Conservation (phyloP, 2,888 invertebrate genomes). For the Andrena trimmerana region DNA sequence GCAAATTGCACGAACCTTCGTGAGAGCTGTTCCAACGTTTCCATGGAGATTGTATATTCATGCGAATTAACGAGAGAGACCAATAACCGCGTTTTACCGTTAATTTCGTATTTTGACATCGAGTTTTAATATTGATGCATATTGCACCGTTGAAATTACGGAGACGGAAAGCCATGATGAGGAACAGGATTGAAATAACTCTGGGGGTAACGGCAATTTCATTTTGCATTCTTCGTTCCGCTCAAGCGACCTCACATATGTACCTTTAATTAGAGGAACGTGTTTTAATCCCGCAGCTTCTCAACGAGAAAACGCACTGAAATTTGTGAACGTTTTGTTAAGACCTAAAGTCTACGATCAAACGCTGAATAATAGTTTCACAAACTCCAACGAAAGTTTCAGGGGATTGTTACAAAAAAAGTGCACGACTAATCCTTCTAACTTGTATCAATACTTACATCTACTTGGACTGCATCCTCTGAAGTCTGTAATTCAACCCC, state of each 20-base stretch:
- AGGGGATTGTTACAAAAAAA: neutral
- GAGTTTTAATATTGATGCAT: neutral
- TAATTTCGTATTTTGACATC: slow-evolving; percentile 6
- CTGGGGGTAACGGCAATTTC: neutral
- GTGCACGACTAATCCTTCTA: neutral
- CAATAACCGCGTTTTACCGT: neutral
- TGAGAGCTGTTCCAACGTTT: neutral
- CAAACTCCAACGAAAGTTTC: neutral
- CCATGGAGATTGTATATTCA: slow-evolving; percentile 4
- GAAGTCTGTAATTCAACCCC: neutral
- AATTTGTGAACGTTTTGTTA: neutral
- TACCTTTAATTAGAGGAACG: slow-evolving; percentile 14
- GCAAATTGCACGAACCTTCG: neutral
- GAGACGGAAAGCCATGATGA: neutral
- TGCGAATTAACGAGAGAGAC: neutral
- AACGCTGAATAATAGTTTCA: neutral
- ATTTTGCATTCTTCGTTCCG: neutral
- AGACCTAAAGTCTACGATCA: neutral
- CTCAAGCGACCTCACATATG: neutral
- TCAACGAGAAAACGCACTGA: neutral
- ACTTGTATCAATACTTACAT: neutral
- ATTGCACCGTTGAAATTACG: neutral
- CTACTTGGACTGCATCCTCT: neutral
- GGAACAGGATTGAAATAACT: neutral
- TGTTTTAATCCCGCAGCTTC: neutral